These are phyloP conservation scores for Petaurus breviceps DNA, from an alignment of 2,113 vertebrate genomes.

Conservation along the genomic window DNA sequence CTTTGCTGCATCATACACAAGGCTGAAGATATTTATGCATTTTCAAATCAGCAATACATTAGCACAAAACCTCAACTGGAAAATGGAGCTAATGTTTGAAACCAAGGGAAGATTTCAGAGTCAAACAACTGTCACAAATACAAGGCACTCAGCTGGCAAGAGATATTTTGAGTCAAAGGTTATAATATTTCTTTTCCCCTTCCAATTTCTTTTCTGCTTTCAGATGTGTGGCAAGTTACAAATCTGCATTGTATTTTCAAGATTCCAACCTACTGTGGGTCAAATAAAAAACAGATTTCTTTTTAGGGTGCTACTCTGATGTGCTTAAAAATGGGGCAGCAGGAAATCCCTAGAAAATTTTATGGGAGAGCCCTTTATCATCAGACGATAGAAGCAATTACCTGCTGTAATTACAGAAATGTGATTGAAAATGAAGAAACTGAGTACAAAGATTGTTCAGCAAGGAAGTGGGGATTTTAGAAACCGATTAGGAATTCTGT, in stretches of 20 bases:
- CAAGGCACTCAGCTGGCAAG: conserved; percentile 51
- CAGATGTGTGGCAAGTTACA: conserved; percentile 25
- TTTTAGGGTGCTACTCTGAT: not conserved
- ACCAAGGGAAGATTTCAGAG: conserved; percentile 42
- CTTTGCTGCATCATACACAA: conserved; percentile 68
- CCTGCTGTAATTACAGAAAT: not conserved
- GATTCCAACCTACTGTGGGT: conserved; percentile 9
- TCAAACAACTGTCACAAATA: conserved; percentile 47
- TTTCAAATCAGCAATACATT: conserved; percentile 64
- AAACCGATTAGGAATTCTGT: not conserved
- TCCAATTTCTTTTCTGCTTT: conserved; percentile 25
- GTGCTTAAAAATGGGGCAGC: not conserved
- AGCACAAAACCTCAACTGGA: conserved; percentile 62
- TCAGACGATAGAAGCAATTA: not conserved
- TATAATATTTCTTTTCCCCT: conserved; percentile 33
- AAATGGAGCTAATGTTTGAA: conserved; percentile 64
- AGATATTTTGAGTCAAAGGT: conserved; percentile 38
- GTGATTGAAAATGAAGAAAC: not conserved
- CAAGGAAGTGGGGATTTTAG: conserved; percentile 11
- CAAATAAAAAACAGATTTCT: conserved; percentile 39
- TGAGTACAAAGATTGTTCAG: conserved; percentile 1
- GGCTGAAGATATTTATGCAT: conserved; percentile 27
- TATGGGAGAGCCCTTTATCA: not conserved
- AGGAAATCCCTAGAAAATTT: conserved; percentile 12
- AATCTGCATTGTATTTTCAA: conserved; percentile 53